These are phyloP conservation scores for Macrobrachium rosenbergii DNA, from an alignment of 1,140 invertebrate species.

Conservation along the genomic window DNA sequence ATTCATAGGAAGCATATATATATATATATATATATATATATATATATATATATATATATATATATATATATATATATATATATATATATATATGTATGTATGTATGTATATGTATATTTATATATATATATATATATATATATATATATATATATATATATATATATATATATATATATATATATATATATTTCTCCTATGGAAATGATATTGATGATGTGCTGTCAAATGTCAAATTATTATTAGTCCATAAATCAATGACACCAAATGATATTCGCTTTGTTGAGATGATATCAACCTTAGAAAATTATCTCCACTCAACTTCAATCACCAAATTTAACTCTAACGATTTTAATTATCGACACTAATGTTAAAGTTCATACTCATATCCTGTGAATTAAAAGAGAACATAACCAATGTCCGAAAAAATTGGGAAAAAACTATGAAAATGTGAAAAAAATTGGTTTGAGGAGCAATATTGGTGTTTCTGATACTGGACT, in stretches of 20 bases:
- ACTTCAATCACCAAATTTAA: too few relatives aligned
- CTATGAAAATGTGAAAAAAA: neutral
- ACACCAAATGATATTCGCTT: too few relatives aligned
- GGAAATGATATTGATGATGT: neutral
- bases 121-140: constrained; percentile 17
- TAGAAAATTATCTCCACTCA: too few relatives aligned
- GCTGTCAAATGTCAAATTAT: too few relatives aligned
- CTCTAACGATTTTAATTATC: too few relatives aligned
- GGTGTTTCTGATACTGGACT: neutral
- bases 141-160: constrained; percentile 20
- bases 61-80: constrained; percentile 18
- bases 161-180: constrained; percentile 10
- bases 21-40: too few relatives aligned
- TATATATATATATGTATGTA: constrained; percentile 1
- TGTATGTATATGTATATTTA: neutral
- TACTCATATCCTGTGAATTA: too few relatives aligned
- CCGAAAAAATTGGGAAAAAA: neutral
- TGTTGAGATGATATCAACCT: too few relatives aligned
- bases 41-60: neutral
- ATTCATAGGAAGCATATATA: too few relatives aligned
- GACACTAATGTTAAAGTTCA: too few relatives aligned
- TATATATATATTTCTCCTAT: neutral
- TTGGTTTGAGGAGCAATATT: neutral
- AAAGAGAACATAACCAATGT: too few relatives aligned
- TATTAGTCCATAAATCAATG: too few relatives aligned